Conservation (phyloP, 2,888 invertebrate genomes). For the Amphipoea lucens region DNA sequence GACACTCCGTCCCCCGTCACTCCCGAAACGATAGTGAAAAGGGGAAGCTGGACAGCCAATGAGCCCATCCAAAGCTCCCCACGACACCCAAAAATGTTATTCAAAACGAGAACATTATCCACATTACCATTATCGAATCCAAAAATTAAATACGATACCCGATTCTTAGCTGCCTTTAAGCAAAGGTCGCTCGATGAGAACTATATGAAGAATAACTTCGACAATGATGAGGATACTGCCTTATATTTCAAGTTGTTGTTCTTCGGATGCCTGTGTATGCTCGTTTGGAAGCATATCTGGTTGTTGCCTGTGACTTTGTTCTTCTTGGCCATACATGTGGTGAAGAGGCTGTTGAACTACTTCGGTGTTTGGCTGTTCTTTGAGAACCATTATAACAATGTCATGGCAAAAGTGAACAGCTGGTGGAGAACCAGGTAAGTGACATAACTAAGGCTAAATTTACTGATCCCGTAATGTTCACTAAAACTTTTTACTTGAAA, state of each 20-base stretch:
- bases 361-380: slow-evolving; percentile 88
- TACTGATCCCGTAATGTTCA: background rate
- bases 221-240: slow-evolving; percentile 91
- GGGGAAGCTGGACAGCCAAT: slow-evolving; percentile 80
- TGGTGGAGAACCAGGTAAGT: slow-evolving; percentile 92
- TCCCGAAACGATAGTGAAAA: slow-evolving; percentile 77
- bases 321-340: slow-evolving; percentile 93
- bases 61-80: slow-evolving; percentile 79
- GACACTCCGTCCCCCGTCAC: slow-evolving; percentile 80
- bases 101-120: slow-evolving; percentile 86
- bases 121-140: slow-evolving; percentile 82
- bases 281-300: slow-evolving; percentile 97
- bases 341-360: slow-evolving; percentile 88
- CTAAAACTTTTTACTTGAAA: background rate
- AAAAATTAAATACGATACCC: slow-evolving; percentile 81
- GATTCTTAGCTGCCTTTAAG: slow-evolving; percentile 84
- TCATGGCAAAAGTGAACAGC: slow-evolving; percentile 80
- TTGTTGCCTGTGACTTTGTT: slow-evolving; percentile 94
- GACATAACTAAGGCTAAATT: slow-evolving; percentile 2
- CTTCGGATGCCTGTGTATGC: slow-evolving; percentile 95
- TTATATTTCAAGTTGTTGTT: slow-evolving; percentile 94
- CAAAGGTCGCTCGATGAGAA: slow-evolving; percentile 86
- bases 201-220: slow-evolving; percentile 84
- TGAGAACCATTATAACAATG: slow-evolving; percentile 84
- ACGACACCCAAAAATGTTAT: slow-evolving; percentile 84